Percentiles rank a stretch among this genome's conserved stretches.
phyloP scores from a whole-genome alignment of 1,140 invertebrate genomes.

The Lepidurus arcticus region DNA sequence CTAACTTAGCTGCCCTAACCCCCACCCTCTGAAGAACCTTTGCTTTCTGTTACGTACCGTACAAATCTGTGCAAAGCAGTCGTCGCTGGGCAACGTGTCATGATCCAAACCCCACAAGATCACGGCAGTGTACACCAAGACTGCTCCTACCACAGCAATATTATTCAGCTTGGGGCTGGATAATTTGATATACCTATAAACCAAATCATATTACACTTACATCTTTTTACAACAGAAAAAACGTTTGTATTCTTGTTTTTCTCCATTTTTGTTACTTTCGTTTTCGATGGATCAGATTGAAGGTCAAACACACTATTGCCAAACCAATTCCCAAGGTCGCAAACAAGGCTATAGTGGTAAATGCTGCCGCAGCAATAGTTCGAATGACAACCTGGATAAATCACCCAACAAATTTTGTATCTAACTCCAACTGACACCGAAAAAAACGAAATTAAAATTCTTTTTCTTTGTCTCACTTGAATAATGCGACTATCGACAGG shows the following conservation, averaged over 20 bases:
- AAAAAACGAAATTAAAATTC: not conserved
- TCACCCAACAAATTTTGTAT: not conserved
- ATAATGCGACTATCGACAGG: constrained; percentile 62
- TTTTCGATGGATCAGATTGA: constrained; percentile 79
- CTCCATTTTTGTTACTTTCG: constrained; percentile 57
- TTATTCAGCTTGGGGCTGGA: constrained; percentile 95
- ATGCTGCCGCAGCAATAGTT: constrained; percentile 67
- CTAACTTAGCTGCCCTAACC: not conserved
- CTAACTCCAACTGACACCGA: not conserved
- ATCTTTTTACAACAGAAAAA: not conserved
- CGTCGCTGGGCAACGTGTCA: constrained; percentile 57
- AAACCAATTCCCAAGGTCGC: constrained; percentile 69
- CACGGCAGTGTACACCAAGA: constrained; percentile 86
- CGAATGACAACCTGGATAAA: constrained; percentile 50
- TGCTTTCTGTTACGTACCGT: constrained; percentile 61
- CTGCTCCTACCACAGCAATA: constrained; percentile 88
- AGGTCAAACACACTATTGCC: constrained; percentile 69
- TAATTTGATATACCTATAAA: constrained; percentile 72
- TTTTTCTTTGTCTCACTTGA: not conserved
- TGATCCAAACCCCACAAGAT: constrained; percentile 82
- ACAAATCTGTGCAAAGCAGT: constrained; percentile 72
- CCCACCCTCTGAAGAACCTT: constrained; percentile 21
- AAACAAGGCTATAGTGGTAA: constrained; percentile 60
- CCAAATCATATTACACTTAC: not conserved
- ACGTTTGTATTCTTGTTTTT: not conserved